Evolutionary conservation across 1,140 invertebrate species (phyloP).

Genomic region (Ceratina australensis): DNA sequence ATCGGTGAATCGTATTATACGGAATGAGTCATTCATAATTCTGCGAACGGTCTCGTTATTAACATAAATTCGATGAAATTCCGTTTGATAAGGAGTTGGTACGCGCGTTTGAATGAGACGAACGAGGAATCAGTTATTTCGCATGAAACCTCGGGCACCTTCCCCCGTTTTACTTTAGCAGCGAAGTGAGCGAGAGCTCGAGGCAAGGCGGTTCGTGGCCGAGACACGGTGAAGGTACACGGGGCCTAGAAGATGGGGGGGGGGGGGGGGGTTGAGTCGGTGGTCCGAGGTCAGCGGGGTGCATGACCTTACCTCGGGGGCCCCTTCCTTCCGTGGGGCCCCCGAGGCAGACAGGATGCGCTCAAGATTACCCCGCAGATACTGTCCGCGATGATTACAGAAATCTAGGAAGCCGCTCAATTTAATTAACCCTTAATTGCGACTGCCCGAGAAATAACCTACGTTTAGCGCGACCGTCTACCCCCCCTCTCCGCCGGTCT

Average conservation of each 20-base stretch:
- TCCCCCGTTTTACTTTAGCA: background rate
- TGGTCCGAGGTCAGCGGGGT: conserved; percentile 79
- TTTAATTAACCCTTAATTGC: conserved; percentile 76
- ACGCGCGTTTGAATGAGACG: too few species aligned
- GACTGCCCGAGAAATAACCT: conserved; percentile 42
- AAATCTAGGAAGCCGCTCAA: conserved; percentile 77
- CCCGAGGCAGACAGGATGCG: conserved; percentile 77
- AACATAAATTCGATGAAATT: too few species aligned
- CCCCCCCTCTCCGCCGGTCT: conserved; percentile 2
- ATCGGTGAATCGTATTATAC: too few species aligned
- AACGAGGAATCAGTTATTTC: background rate
- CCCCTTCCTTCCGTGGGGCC: conserved; percentile 78
- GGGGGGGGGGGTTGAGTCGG: conserved; percentile 65
- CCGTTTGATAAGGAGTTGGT: too few species aligned
- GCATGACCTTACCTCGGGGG: conserved; percentile 78
- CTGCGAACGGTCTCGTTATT: too few species aligned
- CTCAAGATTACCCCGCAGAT: conserved; percentile 77
- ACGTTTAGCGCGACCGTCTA: conserved; percentile 42
- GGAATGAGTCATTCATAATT: too few species aligned
- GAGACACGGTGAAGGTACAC: conserved; percentile 17
- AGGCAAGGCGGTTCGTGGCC: conserved; percentile 41
- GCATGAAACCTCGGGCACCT: too few species aligned
- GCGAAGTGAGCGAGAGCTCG: conserved; percentile 13
- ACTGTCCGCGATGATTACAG: conserved; percentile 78
- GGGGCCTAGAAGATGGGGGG: background rate